Evolutionary conservation across 2,113 vertebrate species (phyloP), one percentile per base, ranked within the genome.

Genomic region (Leiothrix lutea): DNA sequence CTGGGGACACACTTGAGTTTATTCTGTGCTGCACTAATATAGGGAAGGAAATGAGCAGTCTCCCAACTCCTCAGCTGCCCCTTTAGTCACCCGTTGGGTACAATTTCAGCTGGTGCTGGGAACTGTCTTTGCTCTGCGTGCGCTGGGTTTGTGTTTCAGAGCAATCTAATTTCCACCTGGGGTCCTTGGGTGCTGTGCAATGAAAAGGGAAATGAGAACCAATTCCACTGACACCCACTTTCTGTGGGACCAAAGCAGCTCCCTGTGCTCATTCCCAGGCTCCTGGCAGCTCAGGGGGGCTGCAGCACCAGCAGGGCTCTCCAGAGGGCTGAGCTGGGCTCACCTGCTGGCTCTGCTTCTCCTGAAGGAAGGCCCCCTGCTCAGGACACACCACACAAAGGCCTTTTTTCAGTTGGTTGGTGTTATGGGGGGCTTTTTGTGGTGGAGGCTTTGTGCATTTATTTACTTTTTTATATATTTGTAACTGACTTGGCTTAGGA

Each of bases 401-500:
- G 51, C 4, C 3, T 22, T 51, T 38, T 71, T 64, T 54, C 31
- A 4, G 1, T 38, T 31, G 2, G 5, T 56, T 45, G 2, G 28
- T 31, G 9, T 44, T 35, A 10, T 14, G 29, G 12, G 8, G 6
- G 3, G 8, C 14, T 28, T 29, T 64, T 16, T n/a, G 19, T 22
- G 17, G 11, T 29, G 29, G 24, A 14, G 29, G 9, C 2, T 12
- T 58, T 31, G 40, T 14, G 31, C 22, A 17, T 56, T 31, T 51
- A 12, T 47, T 70, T 64, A 8, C 22, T 61, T 80, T 11, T 51
- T 5, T 11, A 40, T 72, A 40, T 75, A 2, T 91, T 45, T 94
- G 90, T 77, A 97, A 77, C 60, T 90, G 91, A 90, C 50, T 96
- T 96, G 25, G 8, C 48, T 97, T 90, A 73, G 20, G 81, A 96